A percentile compares a stretch with the other conserved stretches of the same genome.
Evolutionary conservation across 1,140 invertebrate genomes (phyloP).

Genomic region (Zophobas atratus): DNA sequence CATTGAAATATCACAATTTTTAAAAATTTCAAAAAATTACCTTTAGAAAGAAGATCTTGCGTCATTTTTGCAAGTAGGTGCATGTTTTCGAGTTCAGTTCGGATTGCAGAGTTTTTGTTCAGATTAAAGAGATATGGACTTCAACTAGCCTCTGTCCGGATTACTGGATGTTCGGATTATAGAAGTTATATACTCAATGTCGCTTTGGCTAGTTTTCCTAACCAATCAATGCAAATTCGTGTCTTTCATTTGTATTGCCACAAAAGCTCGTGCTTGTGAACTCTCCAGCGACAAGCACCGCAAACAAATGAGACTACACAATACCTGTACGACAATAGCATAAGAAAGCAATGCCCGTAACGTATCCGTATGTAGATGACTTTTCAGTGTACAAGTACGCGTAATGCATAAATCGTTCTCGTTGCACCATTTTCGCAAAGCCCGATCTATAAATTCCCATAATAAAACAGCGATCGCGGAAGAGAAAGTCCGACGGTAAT

Average conservation of each 20-base stretch:
- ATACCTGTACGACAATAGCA: slow-evolving; percentile 2
- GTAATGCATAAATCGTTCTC: background rate
- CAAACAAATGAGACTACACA: slow-evolving; percentile 17
- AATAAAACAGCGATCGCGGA: slow-evolving; percentile 18
- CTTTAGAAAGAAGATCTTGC: no score
- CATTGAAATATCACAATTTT: no score
- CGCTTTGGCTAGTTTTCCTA: no score
- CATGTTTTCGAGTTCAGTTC: no score
- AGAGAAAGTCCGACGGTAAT: slow-evolving; percentile 42
- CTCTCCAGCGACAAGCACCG: slow-evolving; percentile 15
- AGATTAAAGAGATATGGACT: no score
- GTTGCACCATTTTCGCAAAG: background rate
- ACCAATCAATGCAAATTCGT: no score
- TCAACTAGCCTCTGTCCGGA: no score
- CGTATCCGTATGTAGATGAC: slow-evolving; percentile 23
- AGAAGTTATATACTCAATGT: no score
- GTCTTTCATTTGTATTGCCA: background rate
- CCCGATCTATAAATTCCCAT: slow-evolving; percentile 3
- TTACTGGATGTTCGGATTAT: no score
- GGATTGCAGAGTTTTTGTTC: no score
- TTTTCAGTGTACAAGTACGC: background rate
- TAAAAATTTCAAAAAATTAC: no score
- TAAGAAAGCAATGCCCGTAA: slow-evolving; percentile 10
- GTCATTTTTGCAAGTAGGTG: no score
- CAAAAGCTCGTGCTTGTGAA: background rate